Percentiles rank a stretch among this genome's conserved stretches.
Evolutionary conservation across 2,113 vertebrate species (phyloP).

Genomic region (Pleuronectes platessa): DNA sequence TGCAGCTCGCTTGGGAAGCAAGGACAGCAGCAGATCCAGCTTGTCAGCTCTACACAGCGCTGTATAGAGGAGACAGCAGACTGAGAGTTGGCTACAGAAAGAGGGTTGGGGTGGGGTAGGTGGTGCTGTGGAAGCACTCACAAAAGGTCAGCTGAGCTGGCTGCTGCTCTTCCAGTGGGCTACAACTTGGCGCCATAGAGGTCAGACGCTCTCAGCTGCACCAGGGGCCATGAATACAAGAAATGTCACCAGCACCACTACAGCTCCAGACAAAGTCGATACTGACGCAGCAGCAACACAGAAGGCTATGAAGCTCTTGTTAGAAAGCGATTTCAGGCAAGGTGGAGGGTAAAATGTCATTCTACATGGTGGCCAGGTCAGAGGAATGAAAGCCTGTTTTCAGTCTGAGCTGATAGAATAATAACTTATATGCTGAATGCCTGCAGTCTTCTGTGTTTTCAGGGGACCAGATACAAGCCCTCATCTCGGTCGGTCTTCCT

Average conservation of each 20-base stretch:
- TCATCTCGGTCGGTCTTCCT: slow-evolving; percentile 15
- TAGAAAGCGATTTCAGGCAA: slow-evolving; percentile 28
- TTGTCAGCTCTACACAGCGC: slow-evolving; percentile 38
- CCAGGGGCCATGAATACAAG: slow-evolving; percentile 52
- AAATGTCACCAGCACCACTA: slow-evolving; percentile 67
- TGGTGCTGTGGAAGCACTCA: slow-evolving; percentile 35
- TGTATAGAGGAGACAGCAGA: slow-evolving; percentile 20
- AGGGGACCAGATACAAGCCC: background rate
- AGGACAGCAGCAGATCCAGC: slow-evolving; percentile 43
- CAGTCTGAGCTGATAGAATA: slow-evolving; percentile 30
- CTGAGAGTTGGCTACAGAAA: slow-evolving; percentile 26
- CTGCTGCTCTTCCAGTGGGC: slow-evolving; percentile 48
- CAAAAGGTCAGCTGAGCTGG: slow-evolving; percentile 72
- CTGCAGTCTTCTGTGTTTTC: slow-evolving; percentile 2
- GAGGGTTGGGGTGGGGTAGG: background rate
- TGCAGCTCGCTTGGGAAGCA: slow-evolving; percentile 35
- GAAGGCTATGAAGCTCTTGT: slow-evolving; percentile 29
- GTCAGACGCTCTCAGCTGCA: slow-evolving; percentile 61
- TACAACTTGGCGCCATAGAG: slow-evolving; percentile 66
- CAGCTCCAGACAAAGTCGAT: slow-evolving; percentile 64
- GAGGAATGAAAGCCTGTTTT: slow-evolving; percentile 12
- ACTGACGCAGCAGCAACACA: slow-evolving; percentile 37
- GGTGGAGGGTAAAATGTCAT: slow-evolving; percentile 19
- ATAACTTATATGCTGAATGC: slow-evolving; percentile 38
- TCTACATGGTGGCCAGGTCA: background rate